Evolutionary conservation across 2,113 vertebrate species (phyloP).

Genomic region (Pterocles gutturalis): DNA sequence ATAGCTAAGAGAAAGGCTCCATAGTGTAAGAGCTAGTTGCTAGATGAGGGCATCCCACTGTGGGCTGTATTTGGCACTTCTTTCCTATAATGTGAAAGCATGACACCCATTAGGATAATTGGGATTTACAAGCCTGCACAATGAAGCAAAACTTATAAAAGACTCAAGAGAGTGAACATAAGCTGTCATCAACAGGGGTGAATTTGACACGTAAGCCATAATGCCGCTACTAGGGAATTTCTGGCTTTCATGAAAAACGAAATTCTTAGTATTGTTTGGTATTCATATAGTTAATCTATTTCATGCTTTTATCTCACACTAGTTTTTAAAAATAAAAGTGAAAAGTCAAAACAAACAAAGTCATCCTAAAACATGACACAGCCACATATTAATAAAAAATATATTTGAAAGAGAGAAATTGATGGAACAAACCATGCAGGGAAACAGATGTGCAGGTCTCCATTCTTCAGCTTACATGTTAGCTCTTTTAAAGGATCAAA

Average conservation of each 20-base stretch:
- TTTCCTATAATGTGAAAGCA: conserved; percentile 59
- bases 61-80: conserved; percentile 52
- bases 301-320: neutral
- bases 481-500: neutral
- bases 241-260: conserved; percentile 12
- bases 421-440: neutral
- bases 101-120: conserved; percentile 73
- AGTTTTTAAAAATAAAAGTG: neutral
- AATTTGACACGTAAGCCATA: neutral
- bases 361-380: neutral
- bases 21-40: conserved; percentile 26
- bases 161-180: conserved; percentile 54
- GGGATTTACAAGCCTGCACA: conserved; percentile 66
- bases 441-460: neutral
- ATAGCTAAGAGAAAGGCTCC: conserved; percentile 54
- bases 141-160: conserved; percentile 65
- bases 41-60: conserved; percentile 57
- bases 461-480: neutral
- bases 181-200: conserved; percentile 34
- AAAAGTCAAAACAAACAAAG: neutral
- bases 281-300: neutral
- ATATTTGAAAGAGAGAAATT: neutral
- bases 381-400: neutral
- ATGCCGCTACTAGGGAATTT: neutral
- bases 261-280: neutral